Evolutionary conservation across 53 echinoderm and acorn worm species (phyloP), one percentile per base, ranked within the genome.

Genomic region (Mesocentrotus franciscanus): DNA sequence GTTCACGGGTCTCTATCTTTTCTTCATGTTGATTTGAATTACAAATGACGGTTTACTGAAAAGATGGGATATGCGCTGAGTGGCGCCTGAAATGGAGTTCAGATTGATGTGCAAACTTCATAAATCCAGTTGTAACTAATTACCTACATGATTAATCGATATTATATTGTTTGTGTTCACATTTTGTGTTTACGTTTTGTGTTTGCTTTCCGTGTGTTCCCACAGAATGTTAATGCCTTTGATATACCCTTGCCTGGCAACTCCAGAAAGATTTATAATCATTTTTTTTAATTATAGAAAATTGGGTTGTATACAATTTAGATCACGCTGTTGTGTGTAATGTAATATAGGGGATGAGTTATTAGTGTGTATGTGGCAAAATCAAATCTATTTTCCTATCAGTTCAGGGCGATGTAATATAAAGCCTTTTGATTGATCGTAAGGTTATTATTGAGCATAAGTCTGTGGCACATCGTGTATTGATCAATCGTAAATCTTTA

Each of bases 251-350:
- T 10, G 24, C 6, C 10, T 87, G 87, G 87, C 87, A 87, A 58
- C 87, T 58, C 87, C 87, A 87, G 87, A 13, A 58, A 58, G 87
- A 87, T 10, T 22, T 22, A 10, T 4, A 27, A 32, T 76, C 10
- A 13, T 76, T 76, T 58, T 58, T 87, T 87, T 87, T 58, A 87
- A 87, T 87, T 26, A n/a, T 58, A 57, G 58, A 87, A n/a, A 87
- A n/a, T 87, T 87, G 87, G 87, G 87, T 87, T 87, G 87, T 87
- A 87, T 58, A 87, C 87, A 87, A 87, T 87, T 12, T 56, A 87
- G 57, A 87, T 55, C 55, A 24, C 22, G 7, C 10, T 29, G 49
- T 9, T 58, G 56, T 87, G 87, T 58, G 13, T 57, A 87, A 58
- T 87, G 58, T 49, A 58, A 87, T 42, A 11, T 57, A 0, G 58